Percentiles rank a stretch among this genome's conserved stretches.
Conservation (phyloP, 2,888 invertebrate genomes). For the Drosophila acutilabella region DNA sequence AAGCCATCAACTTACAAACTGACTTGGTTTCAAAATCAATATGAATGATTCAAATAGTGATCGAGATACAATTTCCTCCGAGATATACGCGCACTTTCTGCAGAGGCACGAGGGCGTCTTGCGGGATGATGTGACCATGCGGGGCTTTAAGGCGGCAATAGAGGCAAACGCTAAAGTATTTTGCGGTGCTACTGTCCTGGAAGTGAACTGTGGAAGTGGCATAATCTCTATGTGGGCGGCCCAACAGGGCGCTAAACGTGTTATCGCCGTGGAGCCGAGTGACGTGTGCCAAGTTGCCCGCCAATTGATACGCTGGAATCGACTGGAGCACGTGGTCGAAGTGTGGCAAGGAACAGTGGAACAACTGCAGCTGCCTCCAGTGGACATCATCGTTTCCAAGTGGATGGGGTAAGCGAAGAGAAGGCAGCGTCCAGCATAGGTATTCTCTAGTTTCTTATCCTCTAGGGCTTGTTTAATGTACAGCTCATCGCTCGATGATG, state of each 20-base stretch:
- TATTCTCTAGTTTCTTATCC: neutral
- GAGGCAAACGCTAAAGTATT: conserved; percentile 34
- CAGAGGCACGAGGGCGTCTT: conserved; percentile 27
- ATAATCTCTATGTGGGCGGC: conserved; percentile 55
- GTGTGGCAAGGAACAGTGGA: conserved; percentile 44
- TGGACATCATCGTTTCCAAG: conserved; percentile 55
- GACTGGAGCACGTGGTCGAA: conserved; percentile 38
- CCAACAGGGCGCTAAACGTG: conserved; percentile 37
- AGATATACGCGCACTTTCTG: conserved; percentile 31
- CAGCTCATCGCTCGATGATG: conserved; percentile 39
- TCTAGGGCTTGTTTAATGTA: conserved; percentile 53
- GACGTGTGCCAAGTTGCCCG: conserved; percentile 39
- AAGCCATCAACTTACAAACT: neutral
- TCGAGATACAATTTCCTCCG: conserved; percentile 1
- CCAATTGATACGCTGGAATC: conserved; percentile 37
- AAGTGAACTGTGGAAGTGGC: conserved; percentile 54
- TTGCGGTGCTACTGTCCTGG: conserved; percentile 43
- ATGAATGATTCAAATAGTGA: neutral
- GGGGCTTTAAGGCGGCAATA: conserved; percentile 37
- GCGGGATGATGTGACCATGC: conserved; percentile 38
- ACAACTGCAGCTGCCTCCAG: conserved; percentile 39
- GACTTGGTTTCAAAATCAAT: neutral
- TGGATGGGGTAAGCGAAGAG: conserved; percentile 59
- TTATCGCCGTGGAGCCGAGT: conserved; percentile 45
- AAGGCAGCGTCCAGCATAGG: rapidly evolving